Evolutionary conservation across 1,140 invertebrate genomes (phyloP).

Genomic region (Artemia franciscana): DNA sequence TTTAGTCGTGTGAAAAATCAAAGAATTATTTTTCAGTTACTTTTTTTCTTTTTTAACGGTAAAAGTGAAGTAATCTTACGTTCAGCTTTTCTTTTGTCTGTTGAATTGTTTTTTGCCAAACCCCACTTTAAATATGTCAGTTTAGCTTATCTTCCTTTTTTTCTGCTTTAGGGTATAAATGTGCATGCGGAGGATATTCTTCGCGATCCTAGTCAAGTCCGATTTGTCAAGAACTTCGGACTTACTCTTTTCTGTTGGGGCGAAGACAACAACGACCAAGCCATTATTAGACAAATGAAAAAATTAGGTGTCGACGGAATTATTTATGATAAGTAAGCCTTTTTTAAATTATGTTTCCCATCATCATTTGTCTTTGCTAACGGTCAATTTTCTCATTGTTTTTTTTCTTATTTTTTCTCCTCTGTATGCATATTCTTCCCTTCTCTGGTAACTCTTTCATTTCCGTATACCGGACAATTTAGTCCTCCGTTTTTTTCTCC

Average conservation of each 20-base stretch:
- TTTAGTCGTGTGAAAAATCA: no score
- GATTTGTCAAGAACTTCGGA: constrained; percentile 43
- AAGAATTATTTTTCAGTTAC: no score
- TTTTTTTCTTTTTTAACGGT: not conserved
- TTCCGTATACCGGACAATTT: not conserved
- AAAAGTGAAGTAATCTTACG: constrained; percentile 1
- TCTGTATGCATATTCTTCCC: not conserved
- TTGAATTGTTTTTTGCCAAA: not conserved
- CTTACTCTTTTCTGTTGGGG: constrained; percentile 88
- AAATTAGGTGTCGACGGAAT: constrained; percentile 67
- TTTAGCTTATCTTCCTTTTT: not conserved
- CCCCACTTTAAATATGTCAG: not conserved
- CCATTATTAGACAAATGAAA: constrained; percentile 64
- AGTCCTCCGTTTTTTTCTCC: not conserved
- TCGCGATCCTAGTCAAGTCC: constrained; percentile 49
- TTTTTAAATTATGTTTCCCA: not conserved
- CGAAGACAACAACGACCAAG: constrained; percentile 71
- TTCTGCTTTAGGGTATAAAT: constrained; percentile 40
- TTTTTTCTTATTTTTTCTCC: constrained; percentile 1
- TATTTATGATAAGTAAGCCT: constrained; percentile 65
- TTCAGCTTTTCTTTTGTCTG: not conserved
- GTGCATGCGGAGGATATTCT: constrained; percentile 77
- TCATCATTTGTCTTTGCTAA: not conserved
- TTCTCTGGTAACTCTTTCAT: no score
- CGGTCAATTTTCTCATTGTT: not conserved